These are phyloP conservation scores for Tretioscincus oriximinensis DNA, from an alignment of 2,113 vertebrate genomes.

Conservation along the genomic window DNA sequence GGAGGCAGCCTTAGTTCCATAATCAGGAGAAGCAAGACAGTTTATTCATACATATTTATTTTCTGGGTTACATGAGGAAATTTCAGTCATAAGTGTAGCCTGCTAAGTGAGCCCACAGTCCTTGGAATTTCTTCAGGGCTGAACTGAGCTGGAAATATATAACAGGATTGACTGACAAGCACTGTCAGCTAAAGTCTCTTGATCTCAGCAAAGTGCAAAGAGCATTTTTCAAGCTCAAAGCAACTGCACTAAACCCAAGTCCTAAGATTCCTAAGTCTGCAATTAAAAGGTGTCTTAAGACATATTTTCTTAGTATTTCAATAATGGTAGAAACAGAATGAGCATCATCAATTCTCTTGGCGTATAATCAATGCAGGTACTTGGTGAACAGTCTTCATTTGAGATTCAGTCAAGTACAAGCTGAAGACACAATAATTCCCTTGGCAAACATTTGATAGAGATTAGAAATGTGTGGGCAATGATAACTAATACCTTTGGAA, in stretches of 20 bases:
- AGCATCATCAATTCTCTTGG: slow-evolving; percentile 6
- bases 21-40: too few species aligned
- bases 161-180: not conserved
- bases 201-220: not conserved
- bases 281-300: not conserved
- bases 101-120: not conserved
- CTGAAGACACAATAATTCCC: slow-evolving; percentile 4
- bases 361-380: slow-evolving; percentile 27
- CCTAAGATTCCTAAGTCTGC: not conserved
- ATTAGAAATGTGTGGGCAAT: not conserved
- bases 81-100: not conserved
- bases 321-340: slow-evolving; percentile 26
- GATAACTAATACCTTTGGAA: not conserved
- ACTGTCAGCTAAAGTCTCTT: not conserved
- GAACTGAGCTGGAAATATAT: not conserved
- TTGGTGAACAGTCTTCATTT: slow-evolving; percentile 14
- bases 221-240: not conserved
- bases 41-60: too few species aligned
- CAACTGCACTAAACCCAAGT: slow-evolving; percentile 11
- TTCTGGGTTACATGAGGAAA: too few species aligned
- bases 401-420: slow-evolving; percentile 5
- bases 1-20: too few species aligned
- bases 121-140: not conserved
- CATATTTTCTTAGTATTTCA: slow-evolving; percentile 18
- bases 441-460: slow-evolving; percentile 20